Base-by-base conservation (phyloP, 2,888 invertebrate species). In the Torymus auratus region DNA sequence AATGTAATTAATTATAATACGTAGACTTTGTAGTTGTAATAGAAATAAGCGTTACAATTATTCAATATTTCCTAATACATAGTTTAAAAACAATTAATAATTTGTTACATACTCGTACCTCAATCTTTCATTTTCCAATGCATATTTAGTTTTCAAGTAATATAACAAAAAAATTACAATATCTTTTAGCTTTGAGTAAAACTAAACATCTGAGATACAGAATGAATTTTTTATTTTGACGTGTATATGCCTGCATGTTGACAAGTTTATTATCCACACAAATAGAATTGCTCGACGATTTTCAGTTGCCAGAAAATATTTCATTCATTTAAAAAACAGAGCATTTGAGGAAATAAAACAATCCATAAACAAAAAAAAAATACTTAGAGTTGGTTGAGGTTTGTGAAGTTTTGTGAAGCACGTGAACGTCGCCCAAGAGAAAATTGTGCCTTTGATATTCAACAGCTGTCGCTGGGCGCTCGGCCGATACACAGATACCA, bases 371-470 rank as follows among this genome's bases (percentile, higher is more conserved):
- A 78, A 72, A 76, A 71, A 75, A 68, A 55, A 56, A 60, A 60
- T 20, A 10, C 13, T 71, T 80, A 80, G 78, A 82, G 77, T 82
- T 82, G 82, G 82, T 80, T 82, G 82, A 82, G 82, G 82, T 82
- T 82, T 80, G 77, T 70, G 73, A 82, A 80, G 62, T 79, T 78
- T 41, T 41, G 41, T 81, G 77, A 82, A 82, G 75, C 78, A 75
- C 64, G 67, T 58, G 75, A 73, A 75, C 68, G 67, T 53, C 60
- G 71, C 68, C 78, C 41, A 41, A 41, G 76, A 81, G 81, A 83
- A 75, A 78, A 88, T 88, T 88, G 88, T 89, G 89, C 88, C 88
- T 90, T 89, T 89, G 87, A 90, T 90, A 90, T 89, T 88, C 89
- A 89, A 90, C 89, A 90, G 89, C 89, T 83, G 83, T 88, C 87